These are phyloP conservation scores for Ormia ochracea DNA, from an alignment of 2,888 invertebrate species.

Conservation along the genomic window DNA sequence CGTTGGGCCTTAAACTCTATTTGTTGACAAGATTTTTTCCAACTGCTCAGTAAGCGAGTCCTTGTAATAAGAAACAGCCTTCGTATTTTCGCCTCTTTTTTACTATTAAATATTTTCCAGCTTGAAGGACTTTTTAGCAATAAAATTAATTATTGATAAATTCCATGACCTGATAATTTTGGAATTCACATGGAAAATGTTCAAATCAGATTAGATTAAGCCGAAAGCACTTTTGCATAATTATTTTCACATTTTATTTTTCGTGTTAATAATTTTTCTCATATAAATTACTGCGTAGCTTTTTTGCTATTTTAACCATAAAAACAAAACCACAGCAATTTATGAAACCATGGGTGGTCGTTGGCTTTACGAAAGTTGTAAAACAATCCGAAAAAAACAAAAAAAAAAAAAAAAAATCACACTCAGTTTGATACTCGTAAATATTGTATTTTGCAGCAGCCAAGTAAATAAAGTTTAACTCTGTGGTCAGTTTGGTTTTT, in stretches of 20 bases:
- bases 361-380: slow-evolving; percentile 31
- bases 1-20: too few species aligned
- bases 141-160: too few species aligned
- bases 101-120: too few species aligned
- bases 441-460: slow-evolving; percentile 23
- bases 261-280: slow-evolving; percentile 26
- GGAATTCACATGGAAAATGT: slow-evolving; percentile 1
- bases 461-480: slow-evolving; percentile 57
- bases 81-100: too few species aligned
- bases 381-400: slow-evolving; percentile 5
- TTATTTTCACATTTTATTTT: slow-evolving; percentile 35
- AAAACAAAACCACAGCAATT: slow-evolving; percentile 61
- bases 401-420: neutral
- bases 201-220: slow-evolving; percentile 37
- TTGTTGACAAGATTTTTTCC: too few species aligned
- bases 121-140: too few species aligned
- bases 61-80: too few species aligned
- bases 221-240: slow-evolving; percentile 41
- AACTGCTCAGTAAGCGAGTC: too few species aligned
- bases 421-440: slow-evolving; percentile 16
- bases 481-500: slow-evolving; percentile 37
- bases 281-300: neutral
- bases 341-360: slow-evolving; percentile 58
- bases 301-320: slow-evolving; percentile 7
- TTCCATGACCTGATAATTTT: slow-evolving; percentile 26